A percentile compares a stretch with the other conserved stretches of the same genome.
phyloP scores from a whole-genome alignment of 2,888 invertebrate genomes.

The Tetheella fluctuosa region DNA sequence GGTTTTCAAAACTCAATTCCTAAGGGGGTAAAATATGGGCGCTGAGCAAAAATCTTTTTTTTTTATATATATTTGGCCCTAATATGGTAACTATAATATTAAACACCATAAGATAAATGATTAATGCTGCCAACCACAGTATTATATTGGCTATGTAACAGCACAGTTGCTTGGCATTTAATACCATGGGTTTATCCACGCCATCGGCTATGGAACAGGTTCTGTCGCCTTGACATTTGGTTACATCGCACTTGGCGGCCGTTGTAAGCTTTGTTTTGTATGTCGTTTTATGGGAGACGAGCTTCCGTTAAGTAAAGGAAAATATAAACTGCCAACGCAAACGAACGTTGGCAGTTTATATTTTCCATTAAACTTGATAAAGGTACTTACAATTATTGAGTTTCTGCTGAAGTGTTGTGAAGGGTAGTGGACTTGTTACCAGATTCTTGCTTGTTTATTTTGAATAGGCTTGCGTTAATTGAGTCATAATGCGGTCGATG shows the following conservation, averaged over 20 bases:
- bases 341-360: constrained; percentile 10
- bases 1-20: too few species aligned
- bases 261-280: constrained; percentile 16
- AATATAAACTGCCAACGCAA: too few species aligned
- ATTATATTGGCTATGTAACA: constrained; percentile 21
- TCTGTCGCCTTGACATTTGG: constrained; percentile 58
- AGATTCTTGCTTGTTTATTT: too few species aligned
- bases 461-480: too few species aligned
- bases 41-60: too few species aligned
- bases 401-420: too few species aligned
- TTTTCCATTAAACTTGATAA: constrained; percentile 9
- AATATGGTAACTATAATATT: too few species aligned
- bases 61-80: too few species aligned
- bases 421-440: too few species aligned
- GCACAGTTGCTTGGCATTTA: constrained; percentile 36
- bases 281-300: constrained; percentile 2
- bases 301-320: constrained; percentile 13
- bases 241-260: constrained; percentile 36
- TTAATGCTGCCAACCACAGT: constrained; percentile 21
- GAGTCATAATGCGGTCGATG: too few species aligned
- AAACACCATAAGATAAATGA: constrained; percentile 26
- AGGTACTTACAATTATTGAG: not conserved
- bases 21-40: too few species aligned
- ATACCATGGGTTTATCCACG: constrained; percentile 39
- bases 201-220: constrained; percentile 41